Conservation (phyloP, 2,888 invertebrate species). For the Cephus sareptanus region DNA sequence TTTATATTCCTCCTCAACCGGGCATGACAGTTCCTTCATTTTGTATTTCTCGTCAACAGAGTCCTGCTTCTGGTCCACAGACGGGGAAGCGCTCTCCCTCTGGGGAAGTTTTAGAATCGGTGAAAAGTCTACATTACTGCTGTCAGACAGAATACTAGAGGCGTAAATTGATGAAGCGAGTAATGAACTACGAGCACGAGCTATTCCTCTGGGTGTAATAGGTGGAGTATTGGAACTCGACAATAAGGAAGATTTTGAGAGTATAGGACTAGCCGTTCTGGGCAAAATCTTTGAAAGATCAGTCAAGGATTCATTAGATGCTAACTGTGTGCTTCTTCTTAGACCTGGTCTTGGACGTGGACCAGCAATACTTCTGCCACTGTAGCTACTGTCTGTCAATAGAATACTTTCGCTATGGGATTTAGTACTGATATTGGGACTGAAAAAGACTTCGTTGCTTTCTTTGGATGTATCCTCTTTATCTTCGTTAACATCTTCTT, state of each 20-base stretch:
- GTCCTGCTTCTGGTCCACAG: background rate
- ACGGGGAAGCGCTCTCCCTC: background rate
- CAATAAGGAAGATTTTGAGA: background rate
- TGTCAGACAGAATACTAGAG: constrained; percentile 41
- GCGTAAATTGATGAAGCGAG: constrained; percentile 34
- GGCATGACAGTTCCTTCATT: background rate
- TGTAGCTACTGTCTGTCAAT: constrained; percentile 34
- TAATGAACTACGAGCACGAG: constrained; percentile 13
- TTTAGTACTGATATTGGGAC: constrained; percentile 34
- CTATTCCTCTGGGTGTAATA: background rate
- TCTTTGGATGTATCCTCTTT: constrained; percentile 12
- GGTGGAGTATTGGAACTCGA: background rate
- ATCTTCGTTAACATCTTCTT: constrained; percentile 9
- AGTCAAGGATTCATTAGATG: constrained; percentile 22
- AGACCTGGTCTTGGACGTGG: constrained; percentile 54
- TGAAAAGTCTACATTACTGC: constrained; percentile 40
- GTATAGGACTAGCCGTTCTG: background rate
- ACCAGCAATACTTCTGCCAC: constrained; percentile 30
- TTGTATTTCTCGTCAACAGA: background rate
- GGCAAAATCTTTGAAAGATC: constrained; percentile 11
- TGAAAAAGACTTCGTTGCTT: constrained; percentile 33
- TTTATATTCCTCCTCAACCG: background rate
- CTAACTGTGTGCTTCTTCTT: constrained; percentile 36
- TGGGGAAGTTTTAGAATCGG: background rate
- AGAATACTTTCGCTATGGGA: constrained; percentile 39